Evolutionary conservation across 1,140 invertebrate species (phyloP).

Genomic region (Mizuhopecten yessoensis): DNA sequence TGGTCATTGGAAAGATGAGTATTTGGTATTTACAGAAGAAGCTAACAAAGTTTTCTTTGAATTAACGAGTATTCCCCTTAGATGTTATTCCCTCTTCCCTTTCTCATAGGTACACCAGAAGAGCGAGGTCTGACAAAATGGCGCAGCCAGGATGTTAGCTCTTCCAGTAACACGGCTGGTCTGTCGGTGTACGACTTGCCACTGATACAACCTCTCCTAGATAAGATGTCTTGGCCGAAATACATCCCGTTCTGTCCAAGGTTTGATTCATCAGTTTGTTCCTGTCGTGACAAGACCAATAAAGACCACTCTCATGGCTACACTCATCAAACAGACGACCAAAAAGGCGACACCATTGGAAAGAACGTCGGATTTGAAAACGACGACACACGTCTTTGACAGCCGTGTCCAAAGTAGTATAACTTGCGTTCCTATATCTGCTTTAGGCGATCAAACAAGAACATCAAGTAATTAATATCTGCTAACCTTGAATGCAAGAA

Average conservation of each 20-base stretch:
- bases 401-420: not conserved
- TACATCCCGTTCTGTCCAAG: constrained; percentile 69
- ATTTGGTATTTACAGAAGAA: no score
- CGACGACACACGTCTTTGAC: not conserved
- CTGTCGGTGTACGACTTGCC: constrained; percentile 64
- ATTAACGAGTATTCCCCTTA: no score
- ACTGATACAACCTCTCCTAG: constrained; percentile 66
- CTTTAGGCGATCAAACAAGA: no score
- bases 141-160: constrained; percentile 41
- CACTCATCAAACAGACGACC: not conserved
- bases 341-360: not conserved
- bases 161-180: not conserved
- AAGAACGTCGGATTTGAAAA: not conserved
- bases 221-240: constrained; percentile 53
- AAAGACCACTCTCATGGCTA: not conserved
- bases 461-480: no score
- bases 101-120: constrained; percentile 62
- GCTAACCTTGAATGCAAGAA: no score
- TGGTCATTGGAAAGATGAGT: no score
- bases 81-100: no score
- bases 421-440: no score
- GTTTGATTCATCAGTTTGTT: constrained; percentile 50
- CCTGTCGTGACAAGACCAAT: not conserved
- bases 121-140: constrained; percentile 65
- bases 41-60: no score